phyloP scores from a whole-genome alignment of 2,888 invertebrate genomes.

The Conops quadrifasciatus region DNA sequence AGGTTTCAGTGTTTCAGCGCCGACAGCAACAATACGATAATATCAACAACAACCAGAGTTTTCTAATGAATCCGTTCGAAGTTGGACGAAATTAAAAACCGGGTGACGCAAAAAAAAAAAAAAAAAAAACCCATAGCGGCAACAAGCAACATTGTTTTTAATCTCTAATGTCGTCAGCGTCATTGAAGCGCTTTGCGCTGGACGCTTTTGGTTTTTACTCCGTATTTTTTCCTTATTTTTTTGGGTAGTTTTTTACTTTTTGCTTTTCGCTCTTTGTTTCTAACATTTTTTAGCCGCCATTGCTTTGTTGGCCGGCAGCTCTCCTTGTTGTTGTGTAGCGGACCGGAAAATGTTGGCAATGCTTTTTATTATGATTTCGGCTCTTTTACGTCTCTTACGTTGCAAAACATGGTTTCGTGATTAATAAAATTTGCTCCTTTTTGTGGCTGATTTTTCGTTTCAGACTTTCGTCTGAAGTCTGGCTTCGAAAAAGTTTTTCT shows the following conservation, averaged over 20 bases:
- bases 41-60: not conserved
- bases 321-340: not conserved
- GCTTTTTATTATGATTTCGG: not conserved
- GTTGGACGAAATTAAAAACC: constrained; percentile 24
- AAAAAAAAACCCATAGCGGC: not conserved
- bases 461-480: no score
- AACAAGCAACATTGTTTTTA: constrained; percentile 25
- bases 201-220: constrained; percentile 1
- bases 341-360: not conserved
- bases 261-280: no score
- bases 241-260: no score
- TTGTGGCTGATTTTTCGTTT: no score
- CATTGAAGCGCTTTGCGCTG: constrained; percentile 9
- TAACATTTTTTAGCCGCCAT: constrained; percentile 1
- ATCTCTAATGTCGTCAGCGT: constrained; percentile 27
- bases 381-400: not conserved
- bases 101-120: constrained; percentile 5
- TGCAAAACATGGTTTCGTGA: no score
- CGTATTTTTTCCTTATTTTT: constrained; percentile 10
- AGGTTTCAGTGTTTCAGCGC: not conserved
- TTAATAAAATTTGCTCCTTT: no score
- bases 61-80: constrained; percentile 22
- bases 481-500: no score
- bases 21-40: constrained; percentile 3
- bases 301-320: not conserved